phyloP scores from a whole-genome alignment of 2,797 vertebrate genomes.

The Vultur gryphus region DNA sequence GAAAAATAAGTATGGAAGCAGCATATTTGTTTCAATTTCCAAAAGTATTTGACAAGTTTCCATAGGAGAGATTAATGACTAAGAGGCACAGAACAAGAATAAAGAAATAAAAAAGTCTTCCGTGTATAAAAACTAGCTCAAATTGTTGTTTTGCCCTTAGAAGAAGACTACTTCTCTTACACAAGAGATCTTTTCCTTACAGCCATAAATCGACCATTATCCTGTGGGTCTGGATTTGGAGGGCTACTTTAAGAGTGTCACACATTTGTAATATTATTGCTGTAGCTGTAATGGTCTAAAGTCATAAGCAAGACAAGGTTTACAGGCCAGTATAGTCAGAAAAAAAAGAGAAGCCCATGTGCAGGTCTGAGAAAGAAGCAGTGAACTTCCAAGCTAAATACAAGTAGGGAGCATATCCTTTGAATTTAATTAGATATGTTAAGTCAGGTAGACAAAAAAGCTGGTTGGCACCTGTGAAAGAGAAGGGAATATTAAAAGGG shows the following conservation, averaged over 20 bases:
- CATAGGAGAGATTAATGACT: constrained; percentile 21
- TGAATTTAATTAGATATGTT: not conserved
- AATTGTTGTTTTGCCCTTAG: not conserved
- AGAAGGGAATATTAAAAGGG: not conserved
- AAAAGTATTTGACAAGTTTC: constrained; percentile 27
- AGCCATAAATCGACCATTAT: not conserved
- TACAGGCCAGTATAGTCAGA: not conserved
- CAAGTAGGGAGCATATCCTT: not conserved
- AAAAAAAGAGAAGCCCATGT: not conserved
- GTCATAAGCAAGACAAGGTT: not conserved
- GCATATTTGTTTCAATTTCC: constrained; percentile 42
- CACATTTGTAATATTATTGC: not conserved
- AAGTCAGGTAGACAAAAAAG: not conserved
- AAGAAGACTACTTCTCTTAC: not conserved
- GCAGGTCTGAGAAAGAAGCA: not conserved
- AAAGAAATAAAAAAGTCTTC: not conserved
- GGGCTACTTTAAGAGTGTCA: not conserved
- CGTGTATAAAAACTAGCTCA: not conserved
- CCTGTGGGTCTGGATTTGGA: not conserved
- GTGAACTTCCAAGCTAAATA: not conserved
- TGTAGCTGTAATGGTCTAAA: not conserved
- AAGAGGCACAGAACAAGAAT: not conserved
- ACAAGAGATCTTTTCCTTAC: not conserved
- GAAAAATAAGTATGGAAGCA: constrained; percentile 8
- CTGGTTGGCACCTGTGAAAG: not conserved